Percentiles rank a stretch among this genome's conserved stretches.
Evolutionary conservation across 2,797 vertebrate genomes (phyloP).

Genomic region (Peromyscus aztecus): DNA sequence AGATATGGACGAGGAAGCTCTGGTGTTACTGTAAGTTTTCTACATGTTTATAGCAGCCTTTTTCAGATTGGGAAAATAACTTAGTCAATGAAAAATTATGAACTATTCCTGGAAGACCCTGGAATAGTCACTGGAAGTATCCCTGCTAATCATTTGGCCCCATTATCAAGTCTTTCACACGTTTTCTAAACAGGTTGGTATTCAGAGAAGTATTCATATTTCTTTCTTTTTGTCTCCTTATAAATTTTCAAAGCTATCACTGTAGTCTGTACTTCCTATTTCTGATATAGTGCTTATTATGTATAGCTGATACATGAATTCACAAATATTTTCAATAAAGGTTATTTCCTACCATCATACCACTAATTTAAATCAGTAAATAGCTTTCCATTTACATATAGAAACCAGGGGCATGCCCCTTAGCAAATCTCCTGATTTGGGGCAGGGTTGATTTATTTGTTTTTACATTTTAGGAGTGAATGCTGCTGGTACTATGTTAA

Average conservation of each 20-base stretch:
- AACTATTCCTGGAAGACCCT: background rate
- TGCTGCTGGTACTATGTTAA: background rate
- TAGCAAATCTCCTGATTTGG: slow-evolving; percentile 29
- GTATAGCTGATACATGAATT: background rate
- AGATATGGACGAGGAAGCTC: background rate
- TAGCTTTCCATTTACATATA: background rate
- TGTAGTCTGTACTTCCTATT: background rate
- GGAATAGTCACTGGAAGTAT: background rate
- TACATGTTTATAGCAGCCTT: background rate
- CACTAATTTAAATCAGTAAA: slow-evolving; percentile 36
- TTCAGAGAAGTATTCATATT: slow-evolving; percentile 22
- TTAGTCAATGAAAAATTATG: background rate
- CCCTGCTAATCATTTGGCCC: background rate
- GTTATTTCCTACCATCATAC: background rate
- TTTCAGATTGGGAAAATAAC: background rate
- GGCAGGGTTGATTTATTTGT: background rate
- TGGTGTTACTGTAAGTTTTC: background rate
- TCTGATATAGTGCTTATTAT: background rate
- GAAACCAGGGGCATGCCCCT: background rate
- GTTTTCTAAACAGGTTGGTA: background rate
- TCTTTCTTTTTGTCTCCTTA: slow-evolving; percentile 4
- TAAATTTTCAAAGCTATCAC: background rate
- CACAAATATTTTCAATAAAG: slow-evolving; percentile 23
- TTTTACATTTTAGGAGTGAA: background rate
- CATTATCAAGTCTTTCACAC: slow-evolving; percentile 4